Percentiles rank a stretch among this genome's conserved stretches.
Conservation (phyloP, 2,888 invertebrate species). For the Uloborus plumipes region DNA sequence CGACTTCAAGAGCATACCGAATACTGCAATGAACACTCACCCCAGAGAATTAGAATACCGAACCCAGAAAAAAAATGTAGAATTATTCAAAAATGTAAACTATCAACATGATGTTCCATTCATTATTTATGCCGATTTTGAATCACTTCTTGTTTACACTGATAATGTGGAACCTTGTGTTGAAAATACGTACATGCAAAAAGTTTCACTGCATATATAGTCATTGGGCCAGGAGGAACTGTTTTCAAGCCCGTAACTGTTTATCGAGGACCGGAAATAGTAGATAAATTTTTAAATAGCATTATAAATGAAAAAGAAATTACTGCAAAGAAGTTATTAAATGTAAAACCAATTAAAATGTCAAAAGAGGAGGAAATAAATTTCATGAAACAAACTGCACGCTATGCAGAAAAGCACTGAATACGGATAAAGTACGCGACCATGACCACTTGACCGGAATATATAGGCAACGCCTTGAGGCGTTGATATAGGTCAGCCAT, state of each 20-base stretch:
- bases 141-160: too few species aligned
- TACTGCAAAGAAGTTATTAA: background rate
- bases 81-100: too few species aligned
- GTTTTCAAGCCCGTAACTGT: background rate
- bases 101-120: too few species aligned
- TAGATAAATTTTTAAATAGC: background rate
- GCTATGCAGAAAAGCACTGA: slow-evolving; percentile 3
- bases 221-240: background rate
- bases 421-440: background rate
- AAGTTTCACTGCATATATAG: background rate
- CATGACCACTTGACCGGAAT: slow-evolving; percentile 11
- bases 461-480: background rate
- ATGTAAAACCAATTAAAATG: background rate
- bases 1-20: too few species aligned
- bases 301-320: background rate
- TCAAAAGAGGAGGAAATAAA: background rate
- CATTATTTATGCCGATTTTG: too few species aligned
- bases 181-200: too few species aligned
- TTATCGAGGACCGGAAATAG: background rate
- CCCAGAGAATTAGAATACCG: too few species aligned
- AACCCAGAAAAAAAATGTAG: too few species aligned
- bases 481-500: background rate
- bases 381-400: background rate
- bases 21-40: too few species aligned
- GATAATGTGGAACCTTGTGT: too few species aligned